These are phyloP conservation scores for Fregetta grallaria DNA, from an alignment of 2,113 vertebrate genomes.

Conservation along the genomic window DNA sequence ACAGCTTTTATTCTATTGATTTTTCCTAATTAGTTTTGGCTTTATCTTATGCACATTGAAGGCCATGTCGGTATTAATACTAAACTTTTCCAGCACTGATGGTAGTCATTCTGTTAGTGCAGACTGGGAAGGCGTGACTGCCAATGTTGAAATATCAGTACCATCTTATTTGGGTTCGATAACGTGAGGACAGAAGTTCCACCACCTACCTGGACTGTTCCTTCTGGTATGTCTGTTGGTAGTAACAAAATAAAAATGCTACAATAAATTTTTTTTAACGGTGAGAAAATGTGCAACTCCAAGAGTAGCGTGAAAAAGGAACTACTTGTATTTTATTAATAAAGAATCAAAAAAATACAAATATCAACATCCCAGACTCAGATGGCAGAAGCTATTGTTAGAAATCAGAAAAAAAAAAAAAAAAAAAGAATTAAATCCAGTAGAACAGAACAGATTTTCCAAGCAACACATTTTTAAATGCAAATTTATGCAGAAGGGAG, in stretches of 20 bases:
- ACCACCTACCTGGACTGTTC: neutral
- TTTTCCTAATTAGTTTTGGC: constrained; percentile 23
- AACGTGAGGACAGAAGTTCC: neutral
- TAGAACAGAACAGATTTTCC: neutral
- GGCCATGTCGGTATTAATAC: neutral
- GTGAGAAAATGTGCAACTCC: neutral
- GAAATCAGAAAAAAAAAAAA: neutral
- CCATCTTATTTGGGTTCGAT: neutral
- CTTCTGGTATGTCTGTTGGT: neutral
- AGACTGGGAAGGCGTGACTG: neutral
- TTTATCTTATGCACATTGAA: neutral
- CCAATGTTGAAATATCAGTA: neutral
- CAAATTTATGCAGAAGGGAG: neutral
- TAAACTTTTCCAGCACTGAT: neutral
- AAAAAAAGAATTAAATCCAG: neutral
- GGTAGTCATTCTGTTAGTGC: neutral
- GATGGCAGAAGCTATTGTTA: neutral
- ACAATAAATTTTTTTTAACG: neutral
- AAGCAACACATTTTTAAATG: neutral
- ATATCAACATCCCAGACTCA: neutral
- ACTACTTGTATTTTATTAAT: neutral
- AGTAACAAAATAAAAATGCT: neutral
- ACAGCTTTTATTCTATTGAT: neutral
- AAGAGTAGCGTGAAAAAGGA: neutral
- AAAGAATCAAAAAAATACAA: neutral